Conservation (phyloP, 2,113 vertebrate genomes). For the Corydoras sp. region DNA sequence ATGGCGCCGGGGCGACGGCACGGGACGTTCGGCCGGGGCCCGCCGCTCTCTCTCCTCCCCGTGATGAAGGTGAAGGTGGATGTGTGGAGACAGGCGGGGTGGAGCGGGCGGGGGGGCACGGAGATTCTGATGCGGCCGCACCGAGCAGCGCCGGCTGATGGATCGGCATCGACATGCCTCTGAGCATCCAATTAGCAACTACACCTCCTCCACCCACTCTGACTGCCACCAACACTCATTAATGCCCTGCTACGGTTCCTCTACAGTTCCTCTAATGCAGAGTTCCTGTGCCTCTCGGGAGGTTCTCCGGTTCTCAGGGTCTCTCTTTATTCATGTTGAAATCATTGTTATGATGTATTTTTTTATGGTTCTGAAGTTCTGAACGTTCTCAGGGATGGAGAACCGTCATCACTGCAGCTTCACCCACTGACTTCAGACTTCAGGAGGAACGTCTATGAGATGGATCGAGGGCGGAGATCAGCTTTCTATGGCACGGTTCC, state of each 20-base stretch:
- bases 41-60: not conserved
- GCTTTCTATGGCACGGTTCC: too few relatives aligned
- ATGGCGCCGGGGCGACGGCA: not conserved
- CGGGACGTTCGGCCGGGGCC: not conserved
- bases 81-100: not conserved
- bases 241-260: not conserved
- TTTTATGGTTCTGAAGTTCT: too few relatives aligned
- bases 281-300: too few relatives aligned
- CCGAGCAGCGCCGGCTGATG: not conserved
- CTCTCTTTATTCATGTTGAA: too few relatives aligned
- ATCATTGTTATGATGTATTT: too few relatives aligned
- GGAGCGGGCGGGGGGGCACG: not conserved
- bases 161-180: not conserved
- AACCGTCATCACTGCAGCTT: too few relatives aligned
- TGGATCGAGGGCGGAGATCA: too few relatives aligned
- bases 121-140: not conserved
- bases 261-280: too few relatives aligned
- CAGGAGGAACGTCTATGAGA: too few relatives aligned
- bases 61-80: conserved; percentile 6
- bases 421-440: too few relatives aligned
- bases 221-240: not conserved
- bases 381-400: too few relatives aligned
- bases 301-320: too few relatives aligned
- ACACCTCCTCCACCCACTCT: not conserved
- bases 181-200: conserved; percentile 3